Evolutionary conservation across 2,888 invertebrate genomes (phyloP).

Genomic region (Tipula confusa): DNA sequence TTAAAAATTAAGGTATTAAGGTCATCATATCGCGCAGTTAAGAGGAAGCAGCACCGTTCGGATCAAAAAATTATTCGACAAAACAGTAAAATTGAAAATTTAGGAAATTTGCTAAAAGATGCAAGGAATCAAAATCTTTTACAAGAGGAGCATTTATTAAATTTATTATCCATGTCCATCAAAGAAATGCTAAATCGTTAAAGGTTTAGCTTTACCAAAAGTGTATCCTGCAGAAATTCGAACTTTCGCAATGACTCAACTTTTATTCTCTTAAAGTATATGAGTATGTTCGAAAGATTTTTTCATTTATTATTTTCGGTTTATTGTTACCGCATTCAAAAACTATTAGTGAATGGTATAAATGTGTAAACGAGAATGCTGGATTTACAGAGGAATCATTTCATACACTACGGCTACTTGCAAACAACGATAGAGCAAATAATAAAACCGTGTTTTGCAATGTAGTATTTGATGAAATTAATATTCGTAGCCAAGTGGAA

Average conservation of each 20-base stretch:
- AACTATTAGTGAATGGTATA: too few species aligned
- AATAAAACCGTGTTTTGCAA: too few species aligned
- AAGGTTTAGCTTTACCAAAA: not conserved
- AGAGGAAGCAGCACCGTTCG: not conserved
- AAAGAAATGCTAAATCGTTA: not conserved
- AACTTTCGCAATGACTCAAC: not conserved
- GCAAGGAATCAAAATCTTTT: too few species aligned
- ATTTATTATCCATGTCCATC: too few species aligned
- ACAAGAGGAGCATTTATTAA: too few species aligned
- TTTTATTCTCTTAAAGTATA: not conserved
- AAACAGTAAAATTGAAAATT: not conserved
- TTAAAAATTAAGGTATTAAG: too few species aligned
- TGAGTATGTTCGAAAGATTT: not conserved
- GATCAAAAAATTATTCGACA: not conserved
- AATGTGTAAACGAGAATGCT: too few species aligned
- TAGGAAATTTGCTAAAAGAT: not conserved
- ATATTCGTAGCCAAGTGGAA: constrained; percentile 37
- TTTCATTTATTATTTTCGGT: constrained; percentile 32
- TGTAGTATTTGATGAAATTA: constrained; percentile 37
- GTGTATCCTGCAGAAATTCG: not conserved
- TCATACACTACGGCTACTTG: too few species aligned
- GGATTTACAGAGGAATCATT: too few species aligned
- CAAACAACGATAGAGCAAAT: too few species aligned
- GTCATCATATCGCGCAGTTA: not conserved
- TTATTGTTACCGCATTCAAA: too few species aligned